Evolutionary conservation across 2,113 vertebrate species (phyloP).

Genomic region (Nanorana parkeri): DNA sequence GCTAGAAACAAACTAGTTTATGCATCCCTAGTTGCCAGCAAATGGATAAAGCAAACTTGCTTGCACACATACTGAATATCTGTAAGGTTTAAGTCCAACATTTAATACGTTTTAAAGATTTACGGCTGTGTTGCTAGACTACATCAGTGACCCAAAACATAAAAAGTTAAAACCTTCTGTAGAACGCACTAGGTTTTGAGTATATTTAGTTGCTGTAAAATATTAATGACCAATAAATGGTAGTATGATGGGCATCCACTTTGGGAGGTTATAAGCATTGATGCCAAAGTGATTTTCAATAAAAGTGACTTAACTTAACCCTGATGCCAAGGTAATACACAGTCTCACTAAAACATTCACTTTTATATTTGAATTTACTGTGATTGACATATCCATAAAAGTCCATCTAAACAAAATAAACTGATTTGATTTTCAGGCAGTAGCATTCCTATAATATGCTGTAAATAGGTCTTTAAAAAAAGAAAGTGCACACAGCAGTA

Average conservation of each 20-base stretch:
- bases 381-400: too few species aligned
- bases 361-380: too few species aligned
- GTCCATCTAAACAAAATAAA: too few species aligned
- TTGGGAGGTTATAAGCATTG: conserved; percentile 3
- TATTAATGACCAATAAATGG: conserved; percentile 34
- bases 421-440: too few species aligned
- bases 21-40: conserved; percentile 46
- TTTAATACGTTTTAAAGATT: conserved; percentile 52
- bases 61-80: conserved; percentile 49
- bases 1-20: conserved; percentile 51
- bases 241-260: conserved; percentile 19
- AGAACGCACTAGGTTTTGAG: conserved; percentile 11
- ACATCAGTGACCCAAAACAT: conserved; percentile 50
- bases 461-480: too few species aligned
- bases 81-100: conserved; percentile 41
- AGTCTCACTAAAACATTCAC: too few species aligned
- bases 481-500: too few species aligned
- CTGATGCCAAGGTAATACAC: too few species aligned
- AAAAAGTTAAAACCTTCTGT: conserved; percentile 21
- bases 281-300: not conserved
- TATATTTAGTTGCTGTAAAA: conserved; percentile 42
- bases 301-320: conserved; percentile 1
- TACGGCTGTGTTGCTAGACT: conserved; percentile 48
- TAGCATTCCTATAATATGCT: too few species aligned
- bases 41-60: conserved; percentile 54